Conservation (phyloP, 1,140 invertebrate species). For the Phenacoccus solenopsis region DNA sequence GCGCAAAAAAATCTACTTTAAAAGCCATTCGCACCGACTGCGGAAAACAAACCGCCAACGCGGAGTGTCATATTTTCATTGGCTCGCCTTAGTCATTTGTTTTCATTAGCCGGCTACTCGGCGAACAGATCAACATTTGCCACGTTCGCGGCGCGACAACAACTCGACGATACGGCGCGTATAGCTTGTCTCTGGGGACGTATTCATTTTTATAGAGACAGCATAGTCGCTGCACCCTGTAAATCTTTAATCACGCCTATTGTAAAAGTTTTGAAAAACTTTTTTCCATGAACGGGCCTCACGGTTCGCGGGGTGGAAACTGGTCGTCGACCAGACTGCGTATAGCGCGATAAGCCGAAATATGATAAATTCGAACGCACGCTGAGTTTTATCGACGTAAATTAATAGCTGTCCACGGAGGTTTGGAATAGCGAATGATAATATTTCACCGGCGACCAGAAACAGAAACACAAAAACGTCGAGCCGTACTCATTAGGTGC, state of each 20-base stretch:
- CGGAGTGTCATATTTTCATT: background rate
- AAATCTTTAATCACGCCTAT: conserved; percentile 2
- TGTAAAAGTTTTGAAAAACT: background rate
- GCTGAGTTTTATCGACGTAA: background rate
- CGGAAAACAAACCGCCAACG: background rate
- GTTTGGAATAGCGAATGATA: no score
- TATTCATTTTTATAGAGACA: conserved; percentile 3
- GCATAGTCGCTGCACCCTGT: background rate
- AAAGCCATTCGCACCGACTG: background rate
- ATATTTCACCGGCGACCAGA: no score
- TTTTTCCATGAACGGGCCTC: background rate
- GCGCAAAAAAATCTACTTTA: background rate
- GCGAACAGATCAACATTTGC: conserved; percentile 1
- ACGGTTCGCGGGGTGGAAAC: background rate
- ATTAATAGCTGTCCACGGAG: background rate
- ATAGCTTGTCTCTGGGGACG: background rate
- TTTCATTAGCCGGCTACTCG: background rate
- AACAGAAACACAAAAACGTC: no score
- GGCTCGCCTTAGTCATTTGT: background rate
- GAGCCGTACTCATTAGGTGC: no score
- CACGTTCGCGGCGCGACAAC: background rate
- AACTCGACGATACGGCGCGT: background rate
- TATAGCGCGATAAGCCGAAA: no score
- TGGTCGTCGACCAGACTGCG: background rate
- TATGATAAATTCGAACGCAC: background rate